A percentile compares a stretch with the other conserved stretches of the same genome.
phyloP scores from a whole-genome alignment of 23 tunicate genomes.

The Trididemnum miniatum region DNA sequence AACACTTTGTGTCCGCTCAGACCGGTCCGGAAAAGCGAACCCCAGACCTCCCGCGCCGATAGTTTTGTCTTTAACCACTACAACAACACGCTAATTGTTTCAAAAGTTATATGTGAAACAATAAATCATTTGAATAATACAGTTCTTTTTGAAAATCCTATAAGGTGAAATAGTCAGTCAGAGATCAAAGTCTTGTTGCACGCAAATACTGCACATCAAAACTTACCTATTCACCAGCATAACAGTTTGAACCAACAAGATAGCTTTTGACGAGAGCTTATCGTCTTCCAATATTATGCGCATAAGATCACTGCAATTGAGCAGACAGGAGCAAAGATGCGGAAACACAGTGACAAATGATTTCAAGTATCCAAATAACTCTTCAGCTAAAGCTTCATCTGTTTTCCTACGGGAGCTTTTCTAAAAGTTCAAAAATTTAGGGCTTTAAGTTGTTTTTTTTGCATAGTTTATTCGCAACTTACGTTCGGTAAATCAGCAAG shows the following conservation, averaged over 20 bases:
- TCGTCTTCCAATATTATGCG: constrained; percentile 68
- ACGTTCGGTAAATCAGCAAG: constrained; percentile 33
- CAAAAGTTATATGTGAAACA: too few species aligned
- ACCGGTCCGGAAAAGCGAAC: too few species aligned
- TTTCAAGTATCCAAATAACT: constrained; percentile 34
- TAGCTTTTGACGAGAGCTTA: neutral
- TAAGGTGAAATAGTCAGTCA: too few species aligned
- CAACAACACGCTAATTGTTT: too few species aligned
- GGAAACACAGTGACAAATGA: constrained; percentile 47
- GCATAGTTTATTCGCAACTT: too few species aligned
- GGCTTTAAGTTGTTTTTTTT: too few species aligned
- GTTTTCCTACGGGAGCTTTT: constrained; percentile 17
- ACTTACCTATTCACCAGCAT: constrained; percentile 51
- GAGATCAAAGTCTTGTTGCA: too few species aligned
- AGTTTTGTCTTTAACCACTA: too few species aligned
- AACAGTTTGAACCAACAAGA: constrained; percentile 27
- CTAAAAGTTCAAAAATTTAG: constrained; percentile 20
- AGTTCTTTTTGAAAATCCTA: too few species aligned
- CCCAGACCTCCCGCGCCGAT: too few species aligned
- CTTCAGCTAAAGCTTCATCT: constrained; percentile 44
- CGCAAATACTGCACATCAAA: neutral
- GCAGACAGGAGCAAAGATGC: constrained; percentile 32
- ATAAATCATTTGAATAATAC: too few species aligned
- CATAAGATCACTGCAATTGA: constrained; percentile 55
- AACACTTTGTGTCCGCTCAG: too few species aligned